A percentile compares a stretch with the other conserved stretches of the same genome.
Conservation (phyloP, 2,797 vertebrate genomes). For the Sternarchorhynchus goeldii region DNA sequence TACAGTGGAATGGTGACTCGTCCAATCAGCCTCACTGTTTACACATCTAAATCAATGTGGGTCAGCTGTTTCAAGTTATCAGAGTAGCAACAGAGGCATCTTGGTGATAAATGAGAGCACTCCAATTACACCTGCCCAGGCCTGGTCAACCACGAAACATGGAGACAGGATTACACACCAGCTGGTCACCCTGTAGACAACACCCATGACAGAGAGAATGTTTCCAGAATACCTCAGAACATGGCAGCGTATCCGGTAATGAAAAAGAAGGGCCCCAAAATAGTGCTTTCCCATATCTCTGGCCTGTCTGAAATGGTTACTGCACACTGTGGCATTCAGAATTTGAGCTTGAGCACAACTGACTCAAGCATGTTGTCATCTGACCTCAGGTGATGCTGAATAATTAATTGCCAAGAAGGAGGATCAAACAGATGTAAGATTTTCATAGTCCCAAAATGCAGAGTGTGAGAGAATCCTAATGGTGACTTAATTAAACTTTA, state of each 20-base stretch:
- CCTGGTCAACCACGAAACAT: neutral
- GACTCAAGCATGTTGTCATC: neutral
- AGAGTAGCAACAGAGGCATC: slow-evolving; percentile 16
- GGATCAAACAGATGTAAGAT: slow-evolving; percentile 23
- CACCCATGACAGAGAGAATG: neutral
- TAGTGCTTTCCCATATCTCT: slow-evolving; percentile 11
- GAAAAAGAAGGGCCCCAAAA: slow-evolving; percentile 39
- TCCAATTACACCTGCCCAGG: slow-evolving; percentile 15
- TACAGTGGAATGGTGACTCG: slow-evolving; percentile 6
- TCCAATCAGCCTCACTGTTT: slow-evolving; percentile 33
- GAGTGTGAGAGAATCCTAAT: neutral
- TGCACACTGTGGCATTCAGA: slow-evolving; percentile 22
- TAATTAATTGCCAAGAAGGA: slow-evolving; percentile 49
- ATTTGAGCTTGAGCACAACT: slow-evolving; percentile 35
- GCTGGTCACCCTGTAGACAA: neutral
- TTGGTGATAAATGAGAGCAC: slow-evolving; percentile 22
- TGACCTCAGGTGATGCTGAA: slow-evolving; percentile 45
- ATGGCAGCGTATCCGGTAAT: slow-evolving; percentile 36
- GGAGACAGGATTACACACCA: slow-evolving; percentile 24
- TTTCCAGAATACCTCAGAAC: slow-evolving; percentile 26
- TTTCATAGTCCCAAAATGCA: slow-evolving; percentile 30
- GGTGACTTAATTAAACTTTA: slow-evolving; percentile 8
- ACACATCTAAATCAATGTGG: slow-evolving; percentile 7
- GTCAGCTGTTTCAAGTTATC: slow-evolving; percentile 29
- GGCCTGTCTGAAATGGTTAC: slow-evolving; percentile 46